These are phyloP conservation scores for Trissonchulus sp. DNA, from an alignment of 2,888 invertebrate species.

Conservation along the genomic window DNA sequence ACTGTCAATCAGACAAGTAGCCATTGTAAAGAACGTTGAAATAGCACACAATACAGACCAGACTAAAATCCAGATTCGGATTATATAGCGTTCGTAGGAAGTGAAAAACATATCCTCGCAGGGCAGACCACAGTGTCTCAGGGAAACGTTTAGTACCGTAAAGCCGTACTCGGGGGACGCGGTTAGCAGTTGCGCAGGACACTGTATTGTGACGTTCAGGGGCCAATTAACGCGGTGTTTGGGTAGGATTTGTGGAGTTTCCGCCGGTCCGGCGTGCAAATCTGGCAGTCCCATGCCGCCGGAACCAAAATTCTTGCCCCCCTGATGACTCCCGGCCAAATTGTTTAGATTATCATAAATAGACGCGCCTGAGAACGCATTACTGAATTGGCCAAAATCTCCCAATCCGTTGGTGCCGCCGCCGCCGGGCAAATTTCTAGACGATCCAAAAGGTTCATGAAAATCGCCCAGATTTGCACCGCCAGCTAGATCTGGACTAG, in stretches of 20 bases:
- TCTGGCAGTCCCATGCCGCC: not conserved
- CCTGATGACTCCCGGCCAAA: too few relatives aligned
- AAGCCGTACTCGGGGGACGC: constrained; percentile 34
- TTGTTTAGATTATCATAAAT: too few relatives aligned
- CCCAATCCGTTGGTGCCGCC: not conserved
- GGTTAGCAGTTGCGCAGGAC: not conserved
- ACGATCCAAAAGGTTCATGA: not conserved
- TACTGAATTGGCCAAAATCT: not conserved
- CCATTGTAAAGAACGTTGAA: constrained; percentile 89
- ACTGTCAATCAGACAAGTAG: constrained; percentile 93
- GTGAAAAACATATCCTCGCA: constrained; percentile 44
- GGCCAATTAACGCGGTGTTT: not conserved
- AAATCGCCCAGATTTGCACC: not conserved
- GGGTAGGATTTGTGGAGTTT: not conserved
- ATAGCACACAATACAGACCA: constrained; percentile 94
- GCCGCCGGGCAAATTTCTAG: not conserved
- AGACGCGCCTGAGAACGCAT: too few relatives aligned
- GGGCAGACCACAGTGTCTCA: constrained; percentile 46
- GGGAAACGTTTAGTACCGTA: constrained; percentile 38
- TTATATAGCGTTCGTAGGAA: constrained; percentile 39
- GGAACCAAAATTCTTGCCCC: not conserved
- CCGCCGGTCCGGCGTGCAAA: not conserved
- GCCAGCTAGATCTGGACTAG: too few relatives aligned
- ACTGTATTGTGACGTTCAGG: constrained; percentile 8
- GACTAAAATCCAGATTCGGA: constrained; percentile 72